phyloP scores from a whole-genome alignment of 1,140 invertebrate genomes.

The Steinernema feltiae region DNA sequence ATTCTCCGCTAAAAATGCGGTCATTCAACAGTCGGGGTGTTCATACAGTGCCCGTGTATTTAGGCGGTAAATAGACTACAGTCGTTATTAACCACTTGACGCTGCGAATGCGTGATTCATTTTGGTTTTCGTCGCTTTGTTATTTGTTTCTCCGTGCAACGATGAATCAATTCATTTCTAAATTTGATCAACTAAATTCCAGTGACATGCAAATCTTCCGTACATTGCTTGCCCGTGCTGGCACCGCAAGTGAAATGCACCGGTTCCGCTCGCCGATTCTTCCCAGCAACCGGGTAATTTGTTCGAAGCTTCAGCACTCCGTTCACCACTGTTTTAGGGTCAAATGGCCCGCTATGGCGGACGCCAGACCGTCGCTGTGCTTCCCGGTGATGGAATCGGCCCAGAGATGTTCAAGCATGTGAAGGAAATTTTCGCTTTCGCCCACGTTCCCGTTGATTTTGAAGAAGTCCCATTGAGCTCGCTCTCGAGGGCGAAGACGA shows the following conservation, averaged over 20 bases:
- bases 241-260: slow-evolving; percentile 25
- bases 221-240: no score
- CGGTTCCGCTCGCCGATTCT: slow-evolving; percentile 31
- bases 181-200: no score
- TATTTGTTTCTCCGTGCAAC: no score
- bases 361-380: slow-evolving; percentile 80
- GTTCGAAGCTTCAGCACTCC: background rate
- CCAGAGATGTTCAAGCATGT: slow-evolving; percentile 84
- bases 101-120: no score
- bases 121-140: no score
- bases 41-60: no score
- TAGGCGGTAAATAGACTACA: no score
- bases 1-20: no score
- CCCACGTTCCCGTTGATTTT: slow-evolving; percentile 92
- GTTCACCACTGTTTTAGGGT: slow-evolving; percentile 16
- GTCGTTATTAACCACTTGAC: no score
- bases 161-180: no score
- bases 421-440: slow-evolving; percentile 72
- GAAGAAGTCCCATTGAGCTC: slow-evolving; percentile 83
- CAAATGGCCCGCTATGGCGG: slow-evolving; percentile 78
- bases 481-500: slow-evolving; percentile 74
- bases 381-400: slow-evolving; percentile 86
- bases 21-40: no score
- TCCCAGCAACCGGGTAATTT: slow-evolving; percentile 21
- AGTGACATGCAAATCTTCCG: no score